These are phyloP conservation scores for Mimas tiliae DNA, from an alignment of 2,888 invertebrate genomes.

Conservation along the genomic window DNA sequence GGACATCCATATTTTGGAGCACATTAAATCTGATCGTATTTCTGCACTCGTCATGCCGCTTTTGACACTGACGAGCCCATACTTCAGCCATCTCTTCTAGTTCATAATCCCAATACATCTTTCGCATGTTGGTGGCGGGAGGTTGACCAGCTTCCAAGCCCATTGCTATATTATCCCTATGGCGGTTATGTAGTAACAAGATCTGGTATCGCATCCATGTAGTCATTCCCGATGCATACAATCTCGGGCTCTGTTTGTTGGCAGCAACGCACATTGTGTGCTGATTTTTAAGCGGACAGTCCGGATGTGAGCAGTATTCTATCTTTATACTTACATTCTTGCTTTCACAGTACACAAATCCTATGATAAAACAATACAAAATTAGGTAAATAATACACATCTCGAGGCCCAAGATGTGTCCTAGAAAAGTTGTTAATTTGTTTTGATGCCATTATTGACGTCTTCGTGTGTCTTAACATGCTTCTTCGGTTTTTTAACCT, in stretches of 20 bases:
- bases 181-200: constrained; percentile 72
- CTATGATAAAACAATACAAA: constrained; percentile 52
- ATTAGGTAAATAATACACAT: constrained; percentile 54
- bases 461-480: not conserved
- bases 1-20: constrained; percentile 77
- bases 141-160: constrained; percentile 78
- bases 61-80: constrained; percentile 80
- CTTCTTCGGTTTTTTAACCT: too few relatives aligned
- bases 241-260: constrained; percentile 64
- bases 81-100: constrained; percentile 75
- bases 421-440: constrained; percentile 27
- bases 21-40: constrained; percentile 75
- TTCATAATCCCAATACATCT: constrained; percentile 82
- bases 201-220: constrained; percentile 78
- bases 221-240: constrained; percentile 76
- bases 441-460: not conserved
- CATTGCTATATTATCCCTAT: constrained; percentile 77
- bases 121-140: constrained; percentile 78
- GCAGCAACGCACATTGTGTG: constrained; percentile 72
- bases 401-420: constrained; percentile 17
- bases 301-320: constrained; percentile 72
- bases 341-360: constrained; percentile 42
- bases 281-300: constrained; percentile 72
- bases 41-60: constrained; percentile 78
- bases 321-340: constrained; percentile 25